A percentile compares a stretch with the other conserved stretches of the same genome.
Conservation (phyloP, 2,888 invertebrate species). For the Calameuta filiformis region DNA sequence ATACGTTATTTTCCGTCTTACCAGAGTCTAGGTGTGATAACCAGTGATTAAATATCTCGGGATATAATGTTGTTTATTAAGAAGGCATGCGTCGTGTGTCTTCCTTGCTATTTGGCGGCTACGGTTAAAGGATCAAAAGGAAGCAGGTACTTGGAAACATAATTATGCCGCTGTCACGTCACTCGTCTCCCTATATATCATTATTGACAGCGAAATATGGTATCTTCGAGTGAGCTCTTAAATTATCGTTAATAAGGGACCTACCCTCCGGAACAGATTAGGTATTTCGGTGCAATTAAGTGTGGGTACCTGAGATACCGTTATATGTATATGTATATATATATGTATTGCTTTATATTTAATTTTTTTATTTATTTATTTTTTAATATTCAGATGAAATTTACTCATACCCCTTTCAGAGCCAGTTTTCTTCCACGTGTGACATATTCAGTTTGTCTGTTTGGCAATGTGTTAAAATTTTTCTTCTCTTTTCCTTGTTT, state of each 20-base stretch:
- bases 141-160: constrained; percentile 1
- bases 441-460: not conserved
- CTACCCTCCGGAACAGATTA: constrained; percentile 21
- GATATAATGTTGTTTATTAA: constrained; percentile 27
- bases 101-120: not conserved
- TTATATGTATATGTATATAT: not conserved
- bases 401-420: not conserved
- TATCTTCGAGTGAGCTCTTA: constrained; percentile 26
- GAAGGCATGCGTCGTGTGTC: constrained; percentile 13
- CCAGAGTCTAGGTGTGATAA: constrained; percentile 2
- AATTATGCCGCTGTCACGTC: constrained; percentile 28
- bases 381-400: constrained; percentile 2
- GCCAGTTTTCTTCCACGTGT: not conserved
- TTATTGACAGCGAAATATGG: constrained; percentile 31
- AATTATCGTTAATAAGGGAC: constrained; percentile 40
- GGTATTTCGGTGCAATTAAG: constrained; percentile 41
- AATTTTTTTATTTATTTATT: constrained; percentile 16
- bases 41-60: constrained; percentile 32
- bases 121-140: not conserved
- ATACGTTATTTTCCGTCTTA: not conserved
- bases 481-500: constrained; percentile 35
- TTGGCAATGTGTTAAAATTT: not conserved
- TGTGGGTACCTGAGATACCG: not conserved
- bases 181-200: constrained; percentile 27
- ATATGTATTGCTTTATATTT: constrained; percentile 25